Evolutionary conservation across 2,888 invertebrate species (phyloP).

Genomic region (Muschampia plurimacula): DNA sequence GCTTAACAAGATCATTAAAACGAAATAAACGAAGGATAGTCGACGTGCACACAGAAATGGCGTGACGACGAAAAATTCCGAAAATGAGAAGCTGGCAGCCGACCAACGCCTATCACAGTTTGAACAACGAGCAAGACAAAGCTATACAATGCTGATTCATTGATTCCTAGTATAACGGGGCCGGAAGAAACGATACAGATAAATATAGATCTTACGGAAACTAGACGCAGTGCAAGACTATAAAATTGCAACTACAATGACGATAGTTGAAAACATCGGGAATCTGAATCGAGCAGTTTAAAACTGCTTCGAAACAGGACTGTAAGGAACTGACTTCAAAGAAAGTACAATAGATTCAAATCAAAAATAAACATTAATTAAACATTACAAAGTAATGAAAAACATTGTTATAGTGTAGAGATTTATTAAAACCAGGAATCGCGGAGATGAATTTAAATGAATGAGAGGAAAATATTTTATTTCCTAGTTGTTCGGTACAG

Average conservation of each 20-base stretch:
- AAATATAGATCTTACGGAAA: background rate
- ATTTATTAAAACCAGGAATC: background rate
- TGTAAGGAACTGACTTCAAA: conserved; percentile 31
- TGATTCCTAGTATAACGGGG: conserved; percentile 17
- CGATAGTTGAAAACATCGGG: conserved; percentile 9
- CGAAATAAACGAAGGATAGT: conserved; percentile 5
- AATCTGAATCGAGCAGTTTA: conserved; percentile 16
- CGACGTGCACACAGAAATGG: background rate
- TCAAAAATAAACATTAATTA: conserved; percentile 29
- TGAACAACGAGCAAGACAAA: conserved; percentile 12
- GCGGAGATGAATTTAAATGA: background rate
- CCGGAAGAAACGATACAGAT: background rate
- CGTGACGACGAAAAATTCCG: conserved; percentile 13
- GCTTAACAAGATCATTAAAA: conserved; percentile 5
- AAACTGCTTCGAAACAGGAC: too few species aligned
- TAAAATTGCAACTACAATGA: conserved; percentile 11
- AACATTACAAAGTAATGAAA: background rate
- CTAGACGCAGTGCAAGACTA: background rate
- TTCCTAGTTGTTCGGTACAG: background rate
- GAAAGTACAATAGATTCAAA: conserved; percentile 41
- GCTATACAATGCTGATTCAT: conserved; percentile 31
- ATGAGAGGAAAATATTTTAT: background rate
- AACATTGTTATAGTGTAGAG: background rate
- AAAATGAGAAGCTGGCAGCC: conserved; percentile 22
- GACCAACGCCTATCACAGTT: conserved; percentile 31